Base-by-base conservation (phyloP, 2,797 vertebrate genomes). In the Cyprinella venusta region DNA sequence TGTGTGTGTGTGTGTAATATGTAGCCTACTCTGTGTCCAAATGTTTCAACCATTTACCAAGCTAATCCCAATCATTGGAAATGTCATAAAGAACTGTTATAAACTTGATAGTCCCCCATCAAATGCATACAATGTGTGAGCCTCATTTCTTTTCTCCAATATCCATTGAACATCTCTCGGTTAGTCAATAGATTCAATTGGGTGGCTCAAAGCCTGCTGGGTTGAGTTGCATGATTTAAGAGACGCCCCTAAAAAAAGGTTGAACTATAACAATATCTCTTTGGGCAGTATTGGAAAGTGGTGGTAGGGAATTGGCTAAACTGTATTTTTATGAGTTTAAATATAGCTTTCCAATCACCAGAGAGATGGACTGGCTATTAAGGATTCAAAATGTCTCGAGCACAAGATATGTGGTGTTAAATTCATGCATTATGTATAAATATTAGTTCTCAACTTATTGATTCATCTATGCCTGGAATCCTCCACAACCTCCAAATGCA, bases 401-500 rank as follows among this genome's bases (percentile, higher is more conserved):
- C n/a, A 86, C 78, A 82, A 67, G 56, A 79, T 64, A n/a, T 52
- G 68, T 40, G 78, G 48, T 59, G 52, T 54, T 81, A 79, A n/a
- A 81, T 72, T 78, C 76, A 86, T 86, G 80, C 77, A 86, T 86
- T 76, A 82, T 86, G 63, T 48, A 83, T 86, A 75, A 64, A 79
- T 80, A 80, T 59, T 79, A 79, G 26, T 24, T 82, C 45, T 70
- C 48, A 76, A 42, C 38, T 63, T 83, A 86, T 80, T 76, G 85
- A 86, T 86, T 83, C 8, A 79, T 68, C 18, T 76, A 52, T 1
- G 48, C 69, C 40, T 76, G 63, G 80, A 82, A 79, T 72, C 69
- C 61, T 61, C 40, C 54, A 78, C 61, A 42, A 30, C 81, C 61
- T 61, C 59, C 26, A 26, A 76, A 79, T 69, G 56, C 67, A 69